phyloP scores from a whole-genome alignment of 2,113 vertebrate species.

The Nasalis larvatus region DNA sequence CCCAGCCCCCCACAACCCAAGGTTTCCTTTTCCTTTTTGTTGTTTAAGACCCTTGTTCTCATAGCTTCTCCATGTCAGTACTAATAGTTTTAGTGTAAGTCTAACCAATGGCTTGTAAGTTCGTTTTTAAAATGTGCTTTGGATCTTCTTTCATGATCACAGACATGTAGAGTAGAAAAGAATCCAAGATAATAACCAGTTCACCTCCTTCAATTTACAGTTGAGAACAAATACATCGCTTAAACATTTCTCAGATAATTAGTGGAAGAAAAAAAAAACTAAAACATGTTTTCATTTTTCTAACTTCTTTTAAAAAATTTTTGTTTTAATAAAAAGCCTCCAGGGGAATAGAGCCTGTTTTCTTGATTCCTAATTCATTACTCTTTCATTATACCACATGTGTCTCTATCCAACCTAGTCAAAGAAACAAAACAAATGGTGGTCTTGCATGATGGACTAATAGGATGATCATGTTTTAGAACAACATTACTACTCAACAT shows the following conservation, averaged over 20 bases:
- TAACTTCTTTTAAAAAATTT: too few relatives aligned
- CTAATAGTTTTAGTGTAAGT: not conserved
- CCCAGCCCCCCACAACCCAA: too few relatives aligned
- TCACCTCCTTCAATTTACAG: not conserved
- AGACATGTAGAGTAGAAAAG: not conserved
- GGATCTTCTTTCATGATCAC: not conserved
- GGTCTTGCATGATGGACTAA: not conserved
- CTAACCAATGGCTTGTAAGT: not conserved
- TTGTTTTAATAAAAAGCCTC: too few relatives aligned
- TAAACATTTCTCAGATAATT: not conserved
- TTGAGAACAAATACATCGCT: not conserved
- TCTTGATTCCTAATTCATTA: not conserved
- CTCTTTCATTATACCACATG: not conserved
- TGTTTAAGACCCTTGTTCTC: not conserved
- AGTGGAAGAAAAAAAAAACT: not conserved
- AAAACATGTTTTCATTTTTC: too few relatives aligned
- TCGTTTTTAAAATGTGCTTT: not conserved
- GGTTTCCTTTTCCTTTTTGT: not conserved
- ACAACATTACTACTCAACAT: not conserved
- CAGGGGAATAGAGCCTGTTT: not conserved
- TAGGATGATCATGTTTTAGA: not conserved
- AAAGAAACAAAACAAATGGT: not conserved
- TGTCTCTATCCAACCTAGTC: not conserved
- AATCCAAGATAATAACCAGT: not conserved
- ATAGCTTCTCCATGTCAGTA: not conserved